Conservation (phyloP, 2,797 vertebrate genomes). For the Epinephelus malabaricus region DNA sequence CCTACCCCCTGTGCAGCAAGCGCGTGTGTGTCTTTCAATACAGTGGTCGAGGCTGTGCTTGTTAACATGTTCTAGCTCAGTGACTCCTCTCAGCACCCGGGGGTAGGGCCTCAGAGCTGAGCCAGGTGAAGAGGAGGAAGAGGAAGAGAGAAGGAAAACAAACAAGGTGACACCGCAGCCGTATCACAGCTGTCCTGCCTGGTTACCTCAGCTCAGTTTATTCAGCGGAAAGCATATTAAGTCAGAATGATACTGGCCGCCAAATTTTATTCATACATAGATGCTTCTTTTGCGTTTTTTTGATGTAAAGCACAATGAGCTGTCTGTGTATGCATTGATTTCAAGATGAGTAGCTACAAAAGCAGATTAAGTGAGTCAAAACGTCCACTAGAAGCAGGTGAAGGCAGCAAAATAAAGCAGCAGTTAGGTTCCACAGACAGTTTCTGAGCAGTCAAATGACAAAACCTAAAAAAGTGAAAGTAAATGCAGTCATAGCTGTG, state of each 20-base stretch:
- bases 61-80: conserved; percentile 90
- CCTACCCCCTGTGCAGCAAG: conserved; percentile 33
- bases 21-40: conserved; percentile 82
- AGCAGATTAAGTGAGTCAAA: not conserved
- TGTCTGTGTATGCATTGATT: no score
- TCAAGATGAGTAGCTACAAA: not conserved
- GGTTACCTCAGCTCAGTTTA: conserved; percentile 5
- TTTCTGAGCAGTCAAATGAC: not conserved
- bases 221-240: not conserved
- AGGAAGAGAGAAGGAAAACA: conserved; percentile 84
- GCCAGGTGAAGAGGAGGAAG: conserved; percentile 81
- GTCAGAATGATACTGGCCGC: no score
- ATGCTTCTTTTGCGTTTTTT: no score
- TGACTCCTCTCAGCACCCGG: conserved; percentile 82
- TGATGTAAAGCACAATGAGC: no score
- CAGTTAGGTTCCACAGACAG: not conserved
- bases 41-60: conserved; percentile 75
- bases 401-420: not conserved
- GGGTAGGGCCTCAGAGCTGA: conserved; percentile 59
- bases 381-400: not conserved
- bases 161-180: conserved; percentile 82
- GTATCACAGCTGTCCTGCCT: conserved; percentile 69
- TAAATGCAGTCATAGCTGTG: not conserved
- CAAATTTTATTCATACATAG: no score
- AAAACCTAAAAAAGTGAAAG: not conserved